A percentile compares a stretch with the other conserved stretches of the same genome.
Conservation (phyloP, 2,888 invertebrate species). For the Sesia bembeciformis region DNA sequence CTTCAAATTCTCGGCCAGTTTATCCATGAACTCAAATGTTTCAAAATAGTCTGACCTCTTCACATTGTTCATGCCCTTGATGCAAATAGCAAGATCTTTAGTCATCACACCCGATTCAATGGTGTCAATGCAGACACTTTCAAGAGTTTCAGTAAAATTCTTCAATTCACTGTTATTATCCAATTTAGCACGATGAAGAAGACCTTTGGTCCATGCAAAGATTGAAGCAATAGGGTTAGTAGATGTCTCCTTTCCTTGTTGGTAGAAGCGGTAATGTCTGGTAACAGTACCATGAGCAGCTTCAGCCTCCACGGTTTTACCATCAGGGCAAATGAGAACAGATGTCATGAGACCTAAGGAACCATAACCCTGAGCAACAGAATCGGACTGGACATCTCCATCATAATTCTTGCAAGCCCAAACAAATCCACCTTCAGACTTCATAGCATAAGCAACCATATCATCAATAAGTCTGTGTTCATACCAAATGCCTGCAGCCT, state of each 20-base stretch:
- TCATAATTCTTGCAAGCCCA: slow-evolving; percentile 99
- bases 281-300: slow-evolving; percentile 99
- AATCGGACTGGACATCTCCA: slow-evolving; percentile 98
- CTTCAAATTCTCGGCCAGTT: slow-evolving; percentile 91
- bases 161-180: slow-evolving; percentile 86
- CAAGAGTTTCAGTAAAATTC: slow-evolving; percentile 89
- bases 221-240: slow-evolving; percentile 99
- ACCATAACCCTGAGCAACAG: slow-evolving; percentile 97
- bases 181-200: slow-evolving; percentile 94
- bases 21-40: slow-evolving; percentile 97
- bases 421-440: slow-evolving; percentile 98
- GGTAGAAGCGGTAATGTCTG: slow-evolving; percentile 90
- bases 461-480: slow-evolving; percentile 99
- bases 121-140: slow-evolving; percentile 93
- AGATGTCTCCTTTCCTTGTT: slow-evolving; percentile 97
- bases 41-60: slow-evolving; percentile 90
- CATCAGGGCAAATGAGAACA: slow-evolving; percentile 96
- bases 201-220: slow-evolving; percentile 97
- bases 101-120: slow-evolving; percentile 97
- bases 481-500: slow-evolving; percentile 94
- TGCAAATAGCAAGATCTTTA: slow-evolving; percentile 98
- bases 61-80: slow-evolving; percentile 92
- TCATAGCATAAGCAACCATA: slow-evolving; percentile 99
- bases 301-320: slow-evolving; percentile 97
- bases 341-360: slow-evolving; percentile 99